These are phyloP conservation scores for Eretmochelys imbricata DNA, from an alignment of 2,113 vertebrate genomes.

Conservation along the genomic window DNA sequence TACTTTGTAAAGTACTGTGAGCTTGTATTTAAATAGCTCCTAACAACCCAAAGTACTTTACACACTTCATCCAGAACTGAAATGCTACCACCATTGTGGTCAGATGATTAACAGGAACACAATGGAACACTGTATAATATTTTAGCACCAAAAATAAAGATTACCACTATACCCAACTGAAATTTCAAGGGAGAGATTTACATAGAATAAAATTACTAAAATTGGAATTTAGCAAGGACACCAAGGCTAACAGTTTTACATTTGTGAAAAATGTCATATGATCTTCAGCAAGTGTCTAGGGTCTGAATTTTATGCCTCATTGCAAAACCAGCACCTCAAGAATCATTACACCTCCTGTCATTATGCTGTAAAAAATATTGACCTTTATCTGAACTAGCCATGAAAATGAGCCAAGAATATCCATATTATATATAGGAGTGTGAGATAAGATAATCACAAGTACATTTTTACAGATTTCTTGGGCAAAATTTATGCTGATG, in stretches of 20 bases:
- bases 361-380: neutral
- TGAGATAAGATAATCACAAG: neutral
- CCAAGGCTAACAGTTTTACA: neutral
- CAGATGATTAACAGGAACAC: neutral
- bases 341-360: neutral
- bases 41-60: neutral
- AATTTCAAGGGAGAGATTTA: neutral
- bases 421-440: neutral
- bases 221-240: neutral
- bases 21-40: neutral
- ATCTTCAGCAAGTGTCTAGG: neutral
- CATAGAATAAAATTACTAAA: neutral
- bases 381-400: neutral
- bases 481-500: rapidly evolving
- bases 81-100: neutral
- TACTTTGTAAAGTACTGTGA: neutral
- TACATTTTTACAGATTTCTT: neutral
- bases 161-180: neutral
- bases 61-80: neutral
- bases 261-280: neutral
- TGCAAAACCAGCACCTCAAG: neutral
- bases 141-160: no score
- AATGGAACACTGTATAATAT: neutral
- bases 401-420: neutral
- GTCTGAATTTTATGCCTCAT: neutral